Evolutionary conservation across 2,888 invertebrate species (phyloP).

Genomic region (Bimastos eiseni): DNA sequence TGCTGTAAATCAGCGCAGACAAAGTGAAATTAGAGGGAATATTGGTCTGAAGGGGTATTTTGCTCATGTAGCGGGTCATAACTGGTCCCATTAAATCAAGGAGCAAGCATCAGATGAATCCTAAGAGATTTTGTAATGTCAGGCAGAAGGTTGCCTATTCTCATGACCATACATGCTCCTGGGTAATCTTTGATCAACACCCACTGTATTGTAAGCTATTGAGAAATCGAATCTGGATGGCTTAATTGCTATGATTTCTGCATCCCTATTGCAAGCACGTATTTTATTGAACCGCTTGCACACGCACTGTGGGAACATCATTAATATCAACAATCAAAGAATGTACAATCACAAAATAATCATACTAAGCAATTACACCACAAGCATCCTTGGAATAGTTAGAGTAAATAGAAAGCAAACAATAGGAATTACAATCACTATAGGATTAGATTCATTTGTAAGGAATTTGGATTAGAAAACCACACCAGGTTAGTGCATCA

Average conservation of each 20-base stretch:
- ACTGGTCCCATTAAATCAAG: background rate
- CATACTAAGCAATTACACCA: too few species aligned
- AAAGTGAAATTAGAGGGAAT: background rate
- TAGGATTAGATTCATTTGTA: too few species aligned
- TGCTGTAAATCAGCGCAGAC: background rate
- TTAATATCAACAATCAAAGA: too few species aligned
- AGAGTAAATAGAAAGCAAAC: too few species aligned
- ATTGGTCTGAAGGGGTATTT: background rate
- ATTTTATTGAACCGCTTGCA: too few species aligned
- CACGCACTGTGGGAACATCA: too few species aligned
- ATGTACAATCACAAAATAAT: too few species aligned
- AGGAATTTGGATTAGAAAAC: too few species aligned
- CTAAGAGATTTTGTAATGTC: background rate
- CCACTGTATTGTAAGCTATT: conserved; percentile 2
- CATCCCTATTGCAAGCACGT: too few species aligned
- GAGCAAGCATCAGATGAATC: background rate
- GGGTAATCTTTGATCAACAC: background rate
- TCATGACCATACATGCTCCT: background rate
- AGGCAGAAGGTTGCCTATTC: background rate
- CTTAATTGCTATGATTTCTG: background rate
- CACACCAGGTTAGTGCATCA: too few species aligned
- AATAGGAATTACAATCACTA: too few species aligned
- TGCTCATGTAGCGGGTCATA: background rate
- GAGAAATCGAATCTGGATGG: background rate
- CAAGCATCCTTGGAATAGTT: too few species aligned